Conservation (phyloP, 2,888 invertebrate species). For the Malacosoma neustria region DNA sequence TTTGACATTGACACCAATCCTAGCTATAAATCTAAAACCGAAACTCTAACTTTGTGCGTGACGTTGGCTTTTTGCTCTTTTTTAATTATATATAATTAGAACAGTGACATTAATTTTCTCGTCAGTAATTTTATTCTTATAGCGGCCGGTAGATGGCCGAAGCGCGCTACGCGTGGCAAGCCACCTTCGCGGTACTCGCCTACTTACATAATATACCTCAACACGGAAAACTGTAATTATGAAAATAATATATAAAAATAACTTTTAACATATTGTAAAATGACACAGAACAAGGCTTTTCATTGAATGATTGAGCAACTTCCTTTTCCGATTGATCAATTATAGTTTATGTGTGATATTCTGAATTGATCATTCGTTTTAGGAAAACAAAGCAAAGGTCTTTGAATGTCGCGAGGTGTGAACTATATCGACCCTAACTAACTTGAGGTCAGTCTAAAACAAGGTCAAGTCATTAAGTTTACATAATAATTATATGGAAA, state of each 20-base stretch:
- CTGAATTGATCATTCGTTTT: conserved; percentile 10
- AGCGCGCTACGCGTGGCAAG: no score
- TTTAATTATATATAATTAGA: no score
- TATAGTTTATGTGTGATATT: conserved; percentile 14
- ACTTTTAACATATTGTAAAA: not conserved
- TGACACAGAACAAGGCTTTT: not conserved
- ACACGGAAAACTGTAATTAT: not conserved
- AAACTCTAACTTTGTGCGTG: no score
- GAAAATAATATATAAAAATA: not conserved
- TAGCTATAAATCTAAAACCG: no score
- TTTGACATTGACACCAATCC: no score
- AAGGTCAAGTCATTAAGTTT: conserved; percentile 32
- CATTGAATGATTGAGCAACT: not conserved
- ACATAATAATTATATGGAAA: conserved; percentile 37
- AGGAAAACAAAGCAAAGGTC: conserved; percentile 22
- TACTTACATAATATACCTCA: not conserved
- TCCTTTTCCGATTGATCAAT: conserved; percentile 8
- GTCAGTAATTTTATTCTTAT: no score
- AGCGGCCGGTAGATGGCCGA: no score
- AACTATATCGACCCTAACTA: conserved; percentile 26
- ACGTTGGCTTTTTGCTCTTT: no score
- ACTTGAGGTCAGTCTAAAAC: conserved; percentile 24
- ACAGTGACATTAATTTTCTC: no score
- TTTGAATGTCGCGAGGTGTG: conserved; percentile 19
- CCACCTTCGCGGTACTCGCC: no score